Evolutionary conservation across 1,140 invertebrate genomes (phyloP).

Genomic region (Ceratina japonica): DNA sequence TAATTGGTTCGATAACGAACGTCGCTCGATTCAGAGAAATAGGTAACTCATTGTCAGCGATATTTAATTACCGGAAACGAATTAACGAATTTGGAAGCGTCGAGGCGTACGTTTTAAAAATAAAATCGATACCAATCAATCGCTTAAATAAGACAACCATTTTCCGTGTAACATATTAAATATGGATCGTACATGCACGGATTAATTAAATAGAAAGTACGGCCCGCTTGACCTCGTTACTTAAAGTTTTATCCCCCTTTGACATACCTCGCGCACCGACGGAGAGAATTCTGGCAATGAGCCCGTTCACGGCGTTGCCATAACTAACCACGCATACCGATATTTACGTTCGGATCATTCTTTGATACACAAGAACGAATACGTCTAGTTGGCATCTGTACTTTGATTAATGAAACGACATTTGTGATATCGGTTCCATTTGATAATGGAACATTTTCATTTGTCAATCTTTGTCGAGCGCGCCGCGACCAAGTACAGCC

Average conservation of each 20-base stretch:
- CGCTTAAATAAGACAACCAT: background rate
- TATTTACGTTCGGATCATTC: conserved; percentile 21
- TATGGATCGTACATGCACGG: background rate
- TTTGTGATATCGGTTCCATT: background rate
- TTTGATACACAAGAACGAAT: conserved; percentile 4
- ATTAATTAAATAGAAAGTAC: conserved; percentile 29
- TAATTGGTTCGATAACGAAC: too few relatives aligned
- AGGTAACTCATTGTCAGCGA: too few relatives aligned
- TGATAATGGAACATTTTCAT: background rate
- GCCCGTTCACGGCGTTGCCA: conserved; percentile 5
- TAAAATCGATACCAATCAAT: background rate
- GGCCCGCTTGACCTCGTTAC: conserved; percentile 27
- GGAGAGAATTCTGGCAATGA: conserved; percentile 25
- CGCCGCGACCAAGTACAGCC: too few relatives aligned
- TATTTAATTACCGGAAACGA: too few relatives aligned
- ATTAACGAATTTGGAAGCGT: too few relatives aligned
- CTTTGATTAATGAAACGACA: background rate
- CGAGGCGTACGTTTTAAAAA: background rate
- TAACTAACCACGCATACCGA: conserved; percentile 24
- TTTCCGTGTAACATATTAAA: background rate
- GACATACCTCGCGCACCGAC: conserved; percentile 35
- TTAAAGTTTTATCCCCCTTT: conserved; percentile 43
- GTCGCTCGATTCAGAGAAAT: too few relatives aligned
- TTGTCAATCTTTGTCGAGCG: too few relatives aligned
- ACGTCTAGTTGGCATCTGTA: background rate